Evolutionary conservation across 2,888 invertebrate species (phyloP), one percentile per base, ranked within the genome.

Genomic region (Eristalinus sepulchralis): DNA sequence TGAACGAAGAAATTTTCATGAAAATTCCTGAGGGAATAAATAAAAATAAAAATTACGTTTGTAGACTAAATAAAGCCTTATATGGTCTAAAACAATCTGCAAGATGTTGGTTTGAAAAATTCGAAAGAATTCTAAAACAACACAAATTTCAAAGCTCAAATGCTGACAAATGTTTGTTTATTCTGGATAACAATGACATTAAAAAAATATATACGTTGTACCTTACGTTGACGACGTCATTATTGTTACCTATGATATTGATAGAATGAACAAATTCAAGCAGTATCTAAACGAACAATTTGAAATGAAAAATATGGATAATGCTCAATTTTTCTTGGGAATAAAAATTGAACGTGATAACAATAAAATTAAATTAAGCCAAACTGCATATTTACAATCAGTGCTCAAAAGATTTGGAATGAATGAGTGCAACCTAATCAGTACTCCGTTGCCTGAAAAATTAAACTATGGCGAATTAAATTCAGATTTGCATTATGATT

Each of bases 61-160:
- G 68, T 60, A 84, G 76, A 72, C 47, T 87, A 77, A 68, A 76
- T 77, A 89, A 89, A 78, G 77, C 88, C 27, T 70, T 89, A 36
- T 89, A 89, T 75, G 88, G 89, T 3, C 80, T 89, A n/a, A 89
- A 88, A 70, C 89, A n/a, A n/a, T n/a, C n/a, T n/a, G n/a, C n/a
- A n/a, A n/a, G n/a, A n/a, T n/a, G n/a, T n/a, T n/a, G n/a, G n/a
- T n/a, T n/a, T n/a, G n/a, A n/a, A n/a, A n/a, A n/a, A n/a, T n/a
- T n/a, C n/a, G n/a, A n/a, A n/a, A n/a, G n/a, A n/a, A n/a, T n/a
- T n/a, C n/a, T n/a, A n/a, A n/a, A n/a, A n/a, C n/a, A n/a, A n/a
- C n/a, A n/a, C n/a, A n/a, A n/a, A n/a, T n/a, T n/a, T n/a, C n/a
- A n/a, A n/a, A n/a, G n/a, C n/a, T n/a, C n/a, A n/a, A 89, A 64